A percentile compares a stretch with the other conserved stretches of the same genome.
phyloP scores from a whole-genome alignment of 92 coral and sea anemone genomes.

The Parazoanthus swiftii region DNA sequence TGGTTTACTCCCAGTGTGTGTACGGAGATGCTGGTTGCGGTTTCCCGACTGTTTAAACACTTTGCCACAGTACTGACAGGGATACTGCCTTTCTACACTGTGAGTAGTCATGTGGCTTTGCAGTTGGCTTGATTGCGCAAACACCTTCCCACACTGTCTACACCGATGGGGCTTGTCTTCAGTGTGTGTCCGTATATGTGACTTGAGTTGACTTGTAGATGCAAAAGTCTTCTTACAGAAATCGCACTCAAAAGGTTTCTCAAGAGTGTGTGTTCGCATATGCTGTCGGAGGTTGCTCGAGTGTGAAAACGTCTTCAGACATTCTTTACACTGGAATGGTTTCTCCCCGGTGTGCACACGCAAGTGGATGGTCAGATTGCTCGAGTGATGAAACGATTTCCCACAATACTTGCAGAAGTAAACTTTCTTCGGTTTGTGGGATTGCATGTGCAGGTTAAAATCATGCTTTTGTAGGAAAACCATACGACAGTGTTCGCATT shows the following conservation, averaged over 20 bases:
- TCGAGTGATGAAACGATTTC: constrained; percentile 27
- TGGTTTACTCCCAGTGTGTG: constrained; percentile 39
- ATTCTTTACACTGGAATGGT: constrained; percentile 41
- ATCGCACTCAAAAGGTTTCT: constrained; percentile 39
- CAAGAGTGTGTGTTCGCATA: constrained; percentile 39
- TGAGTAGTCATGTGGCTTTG: constrained; percentile 17
- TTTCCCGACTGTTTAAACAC: constrained; percentile 37
- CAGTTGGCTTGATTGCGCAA: constrained; percentile 30
- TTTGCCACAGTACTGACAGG: constrained; percentile 41
- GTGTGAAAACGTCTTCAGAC: constrained; percentile 33
- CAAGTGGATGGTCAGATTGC: constrained; percentile 38
- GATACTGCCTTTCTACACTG: constrained; percentile 21
- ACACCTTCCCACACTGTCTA: constrained; percentile 30
- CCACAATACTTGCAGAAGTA: constrained; percentile 36
- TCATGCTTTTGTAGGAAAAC: constrained; percentile 29
- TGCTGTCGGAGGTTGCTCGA: constrained; percentile 39
- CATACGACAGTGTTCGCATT: constrained; percentile 23
- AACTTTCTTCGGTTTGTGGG: constrained; percentile 33
- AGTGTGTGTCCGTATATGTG: constrained; percentile 35
- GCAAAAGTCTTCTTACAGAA: constrained; percentile 41
- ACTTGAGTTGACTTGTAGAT: constrained; percentile 40
- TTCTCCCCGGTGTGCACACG: constrained; percentile 37
- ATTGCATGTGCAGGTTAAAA: constrained; percentile 18
- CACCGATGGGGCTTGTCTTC: constrained; percentile 37
- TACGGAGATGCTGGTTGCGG: constrained; percentile 35